These are phyloP conservation scores for Neodontobutis hainanensis DNA, from an alignment of 2,113 vertebrate genomes.

Conservation along the genomic window DNA sequence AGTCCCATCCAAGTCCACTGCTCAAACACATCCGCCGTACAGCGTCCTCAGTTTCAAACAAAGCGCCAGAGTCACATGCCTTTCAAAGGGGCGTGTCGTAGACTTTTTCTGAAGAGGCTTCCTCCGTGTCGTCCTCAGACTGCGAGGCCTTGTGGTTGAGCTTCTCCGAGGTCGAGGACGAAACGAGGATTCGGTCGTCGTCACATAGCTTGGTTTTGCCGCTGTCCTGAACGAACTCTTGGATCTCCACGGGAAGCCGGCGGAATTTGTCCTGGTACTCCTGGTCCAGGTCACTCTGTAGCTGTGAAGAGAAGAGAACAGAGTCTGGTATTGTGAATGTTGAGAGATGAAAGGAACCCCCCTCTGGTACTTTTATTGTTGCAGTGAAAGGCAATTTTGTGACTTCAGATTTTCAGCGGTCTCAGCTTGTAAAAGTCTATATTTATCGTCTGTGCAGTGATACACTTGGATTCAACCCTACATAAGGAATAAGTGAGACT, in stretches of 20 bases:
- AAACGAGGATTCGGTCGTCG: conserved; percentile 68
- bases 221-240: conserved; percentile 97
- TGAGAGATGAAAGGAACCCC: background rate
- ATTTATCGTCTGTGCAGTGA: too few species aligned
- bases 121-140: conserved; percentile 86
- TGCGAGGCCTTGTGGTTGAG: conserved; percentile 85
- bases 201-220: conserved; percentile 89
- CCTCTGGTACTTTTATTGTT: too few species aligned
- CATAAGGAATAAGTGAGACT: too few species aligned
- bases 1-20: conserved; percentile 52
- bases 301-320: conserved; percentile 72
- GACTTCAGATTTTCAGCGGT: too few species aligned
- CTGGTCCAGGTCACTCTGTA: conserved; percentile 94
- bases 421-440: too few species aligned
- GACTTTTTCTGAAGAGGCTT: conserved; percentile 83
- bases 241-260: conserved; percentile 94
- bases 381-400: too few species aligned
- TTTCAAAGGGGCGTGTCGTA: conserved; percentile 91
- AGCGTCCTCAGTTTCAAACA: conserved; percentile 46
- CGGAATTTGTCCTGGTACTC: conserved; percentile 99
- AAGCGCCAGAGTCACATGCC: background rate
- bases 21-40: conserved; percentile 48
- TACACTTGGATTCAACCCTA: too few species aligned
- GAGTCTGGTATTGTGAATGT: background rate
- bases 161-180: conserved; percentile 80